Conservation (phyloP, 2,888 invertebrate species). For the Pseudococcus longispinus region DNA sequence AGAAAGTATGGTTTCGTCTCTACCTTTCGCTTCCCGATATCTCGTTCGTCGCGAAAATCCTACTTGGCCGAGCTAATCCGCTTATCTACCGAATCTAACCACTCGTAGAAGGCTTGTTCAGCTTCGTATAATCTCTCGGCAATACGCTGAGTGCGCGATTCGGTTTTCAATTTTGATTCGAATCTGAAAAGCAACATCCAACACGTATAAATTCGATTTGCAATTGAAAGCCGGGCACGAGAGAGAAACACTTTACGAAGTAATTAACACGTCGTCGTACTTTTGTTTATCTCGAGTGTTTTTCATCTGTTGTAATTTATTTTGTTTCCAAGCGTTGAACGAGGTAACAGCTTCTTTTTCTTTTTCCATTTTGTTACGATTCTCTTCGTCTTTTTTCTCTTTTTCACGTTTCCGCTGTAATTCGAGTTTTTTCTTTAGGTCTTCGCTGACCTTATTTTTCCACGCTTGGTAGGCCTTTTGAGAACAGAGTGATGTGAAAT, state of each 20-base stretch:
- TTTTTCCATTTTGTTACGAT: neutral
- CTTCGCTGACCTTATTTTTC: slow-evolving; percentile 3
- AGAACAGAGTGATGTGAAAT: neutral
- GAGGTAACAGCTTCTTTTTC: slow-evolving; percentile 35
- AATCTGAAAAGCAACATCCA: neutral
- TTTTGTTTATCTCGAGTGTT: slow-evolving; percentile 12
- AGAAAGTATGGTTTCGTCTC: too few relatives aligned
- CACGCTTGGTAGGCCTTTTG: slow-evolving; percentile 29
- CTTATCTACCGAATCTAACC: slow-evolving; percentile 11
- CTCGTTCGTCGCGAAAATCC: neutral
- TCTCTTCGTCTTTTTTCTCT: slow-evolving; percentile 44
- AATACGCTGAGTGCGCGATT: slow-evolving; percentile 3
- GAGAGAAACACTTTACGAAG: neutral
- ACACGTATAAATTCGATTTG: neutral
- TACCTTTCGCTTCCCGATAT: too few relatives aligned
- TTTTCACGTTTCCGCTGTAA: slow-evolving; percentile 41
- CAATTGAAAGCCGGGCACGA: neutral
- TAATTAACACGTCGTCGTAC: slow-evolving; percentile 6
- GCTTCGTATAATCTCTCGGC: slow-evolving; percentile 23
- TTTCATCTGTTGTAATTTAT: slow-evolving; percentile 18
- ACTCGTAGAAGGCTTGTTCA: slow-evolving; percentile 9
- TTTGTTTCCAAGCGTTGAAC: slow-evolving; percentile 31
- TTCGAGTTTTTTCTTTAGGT: slow-evolving; percentile 17
- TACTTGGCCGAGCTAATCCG: neutral
- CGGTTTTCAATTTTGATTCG: neutral